Base-by-base conservation (phyloP, 2,113 vertebrate species). In the Leiothrix lutea region DNA sequence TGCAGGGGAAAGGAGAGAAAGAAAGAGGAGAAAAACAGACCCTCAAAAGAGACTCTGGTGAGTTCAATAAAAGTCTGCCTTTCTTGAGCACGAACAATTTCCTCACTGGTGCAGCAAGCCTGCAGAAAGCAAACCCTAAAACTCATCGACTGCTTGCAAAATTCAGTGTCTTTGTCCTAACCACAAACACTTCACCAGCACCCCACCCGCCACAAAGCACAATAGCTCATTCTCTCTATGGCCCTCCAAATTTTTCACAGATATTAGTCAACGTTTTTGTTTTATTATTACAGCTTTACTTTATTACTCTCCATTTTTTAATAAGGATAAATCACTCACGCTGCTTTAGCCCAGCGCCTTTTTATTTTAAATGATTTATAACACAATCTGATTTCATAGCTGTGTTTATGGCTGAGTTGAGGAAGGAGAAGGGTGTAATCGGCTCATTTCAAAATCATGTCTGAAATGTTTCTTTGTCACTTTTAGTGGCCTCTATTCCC, bases 101-200 rank as follows among this genome's bases (percentile, higher is more conserved):
- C 44, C 53, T 89, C 48, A 38, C 28, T 83, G 60, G 69, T 86
- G 54, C 87, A 80, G 75, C 28, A 47, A 90, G 67, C 67, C 82
- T 92, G 48, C 82, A 92, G 94, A 93, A 95, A 94, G 82, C 64
- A 90, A 95, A 64, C 51, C 72, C 80, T 93, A 78, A 73, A 94
- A 90, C 57, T 93, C 93, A 86, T 93, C 11, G 0, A 26, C 75
- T 67, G 51, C 86, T 95, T 96, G 94, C 93, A 96, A 92, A 95
- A 84, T 84, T 88, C 93, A 69, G 28, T 88, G 90, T 93, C 86
- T 93, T 92, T 94, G 88, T 83, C 82, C 90, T 90, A 88, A 94
- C 94, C 94, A 78, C 96, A 96, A 78, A 90, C 94, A 88, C 90
- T 93, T 96, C 94, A 92, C 67, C 82, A 94, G 88, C 94, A 96